Percentiles rank a stretch among this genome's conserved stretches.
Evolutionary conservation across 2,113 vertebrate genomes (phyloP).

Genomic region (Lycaon pictus): DNA sequence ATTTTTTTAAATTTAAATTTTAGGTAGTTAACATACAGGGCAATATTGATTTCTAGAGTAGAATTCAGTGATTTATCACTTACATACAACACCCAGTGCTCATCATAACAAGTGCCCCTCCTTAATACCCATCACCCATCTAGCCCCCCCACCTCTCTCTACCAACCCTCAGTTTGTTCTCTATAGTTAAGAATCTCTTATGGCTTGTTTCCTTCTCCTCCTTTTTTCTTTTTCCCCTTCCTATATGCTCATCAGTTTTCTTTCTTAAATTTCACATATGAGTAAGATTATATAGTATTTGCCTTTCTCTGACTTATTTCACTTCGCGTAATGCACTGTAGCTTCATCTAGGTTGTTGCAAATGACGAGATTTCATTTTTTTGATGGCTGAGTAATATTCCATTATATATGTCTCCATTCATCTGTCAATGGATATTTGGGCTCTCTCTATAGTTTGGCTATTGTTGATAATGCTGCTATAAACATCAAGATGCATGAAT

Average conservation of each 20-base stretch:
- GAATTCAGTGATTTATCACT: background rate
- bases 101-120: background rate
- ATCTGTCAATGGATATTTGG: background rate
- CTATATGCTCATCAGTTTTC: background rate
- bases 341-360: background rate
- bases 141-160: no score
- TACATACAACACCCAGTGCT: background rate
- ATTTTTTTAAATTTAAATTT: background rate
- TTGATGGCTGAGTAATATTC: background rate
- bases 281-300: background rate
- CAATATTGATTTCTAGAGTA: background rate
- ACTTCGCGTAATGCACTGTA: background rate
- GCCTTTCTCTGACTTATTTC: background rate
- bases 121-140: background rate
- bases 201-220: background rate
- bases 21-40: background rate
- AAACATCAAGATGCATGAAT: background rate
- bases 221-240: background rate
- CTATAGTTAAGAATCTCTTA: background rate
- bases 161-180: background rate
- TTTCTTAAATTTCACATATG: background rate
- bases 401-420: background rate
- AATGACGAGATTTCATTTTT: background rate
- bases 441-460: background rate
- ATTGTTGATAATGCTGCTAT: background rate